Percentiles rank a stretch among this genome's conserved stretches.
phyloP scores from a whole-genome alignment of 2,888 invertebrate species.

The Chloroclystis v-ata region DNA sequence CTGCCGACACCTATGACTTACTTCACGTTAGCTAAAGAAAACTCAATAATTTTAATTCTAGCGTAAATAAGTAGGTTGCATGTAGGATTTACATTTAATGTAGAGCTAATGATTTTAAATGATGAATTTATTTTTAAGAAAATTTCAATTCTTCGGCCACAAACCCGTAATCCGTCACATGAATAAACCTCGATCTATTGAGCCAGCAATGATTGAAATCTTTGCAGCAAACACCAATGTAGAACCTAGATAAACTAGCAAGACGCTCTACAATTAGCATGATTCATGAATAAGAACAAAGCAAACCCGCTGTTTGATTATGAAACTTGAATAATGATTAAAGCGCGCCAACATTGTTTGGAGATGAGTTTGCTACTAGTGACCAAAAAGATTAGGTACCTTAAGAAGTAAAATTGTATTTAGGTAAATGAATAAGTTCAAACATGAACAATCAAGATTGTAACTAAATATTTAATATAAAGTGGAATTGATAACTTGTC shows the following conservation, averaged over 20 bases:
- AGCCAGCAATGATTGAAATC: no score
- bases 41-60: no score
- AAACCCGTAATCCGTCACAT: no score
- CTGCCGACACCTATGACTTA: neutral
- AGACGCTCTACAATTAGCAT: slow-evolving; percentile 9
- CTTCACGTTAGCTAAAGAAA: no score
- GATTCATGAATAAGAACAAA: slow-evolving; percentile 18
- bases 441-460: neutral
- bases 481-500: slow-evolving; percentile 10
- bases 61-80: no score
- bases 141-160: no score
- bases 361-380: neutral
- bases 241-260: slow-evolving; percentile 2
- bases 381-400: neutral
- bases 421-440: no score
- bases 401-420: no score
- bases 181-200: no score
- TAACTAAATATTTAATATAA: slow-evolving; percentile 3
- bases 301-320: slow-evolving; percentile 17
- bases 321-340: slow-evolving; percentile 14
- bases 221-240: slow-evolving; percentile 1
- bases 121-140: no score
- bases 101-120: no score
- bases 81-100: no score
- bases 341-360: neutral